Evolutionary conservation across 2,797 vertebrate species (phyloP), one percentile per base, ranked within the genome.

Genomic region (Hafferia zeledoni): DNA sequence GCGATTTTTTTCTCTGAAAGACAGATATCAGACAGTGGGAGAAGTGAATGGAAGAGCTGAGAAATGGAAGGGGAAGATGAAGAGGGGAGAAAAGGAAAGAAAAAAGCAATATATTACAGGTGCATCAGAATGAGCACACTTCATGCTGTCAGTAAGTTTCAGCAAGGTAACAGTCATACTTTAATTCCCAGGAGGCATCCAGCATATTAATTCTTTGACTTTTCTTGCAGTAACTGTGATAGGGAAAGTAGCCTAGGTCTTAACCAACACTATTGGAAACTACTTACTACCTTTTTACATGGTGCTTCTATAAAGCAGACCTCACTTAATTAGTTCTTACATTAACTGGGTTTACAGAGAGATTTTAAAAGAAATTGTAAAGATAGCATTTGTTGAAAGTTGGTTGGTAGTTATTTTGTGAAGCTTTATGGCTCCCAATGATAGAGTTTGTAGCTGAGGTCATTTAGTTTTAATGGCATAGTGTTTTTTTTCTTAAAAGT

Each of bases 291-390:
- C 24, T 94, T 94, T 94, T 93, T 83, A 47, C 37, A 78, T 69
- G 30, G 12, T 93, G 67, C 76, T 92, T 90, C 90, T 93, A 89
- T 68, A 93, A 91, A 93, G 57, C 13, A 84, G n/a, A 30, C 17
- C 30, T 96, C 96, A 49, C 35, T 95, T 96, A 96, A 94, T 94
- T 96, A 94, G 79, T 84, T 68, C 63, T 94, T 90, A 86, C 6
- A 1, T 93, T 97, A 93, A 57, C 57, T 87, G 85, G 91, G 70
- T 93, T 96, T 95, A 78, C 41, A 94, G 93, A 97, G 75, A 2
- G 8, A 76, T 90, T 95, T 96, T 83, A 77, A 92, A 95, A 93
- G 74, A 95, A 96, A 94, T 31, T 87, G 44, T 90, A 87, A 94
- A 91, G 31, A 94, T 12, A 96, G 3, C 11, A 50, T 92, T 93